Conservation (phyloP, 2,888 invertebrate genomes). For the Chelonus formosanus region DNA sequence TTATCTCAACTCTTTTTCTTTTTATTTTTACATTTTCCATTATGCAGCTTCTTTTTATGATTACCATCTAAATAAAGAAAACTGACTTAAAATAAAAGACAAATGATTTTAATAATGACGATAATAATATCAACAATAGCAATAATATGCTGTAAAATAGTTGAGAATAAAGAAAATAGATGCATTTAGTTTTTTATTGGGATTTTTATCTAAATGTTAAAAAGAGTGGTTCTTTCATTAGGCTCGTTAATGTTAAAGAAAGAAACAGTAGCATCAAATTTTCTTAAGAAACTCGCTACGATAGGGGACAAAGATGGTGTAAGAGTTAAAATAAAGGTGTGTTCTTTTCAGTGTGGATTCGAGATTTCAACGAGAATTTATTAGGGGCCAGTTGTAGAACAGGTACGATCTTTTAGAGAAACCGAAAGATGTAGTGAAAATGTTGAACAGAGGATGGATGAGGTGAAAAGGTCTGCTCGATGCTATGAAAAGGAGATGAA, state of each 20-base stretch:
- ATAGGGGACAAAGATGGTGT: conserved; percentile 24
- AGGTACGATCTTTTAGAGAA: conserved; percentile 30
- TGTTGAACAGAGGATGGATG: not conserved
- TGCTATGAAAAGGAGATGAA: conserved; percentile 16
- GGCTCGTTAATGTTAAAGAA: conserved; percentile 18
- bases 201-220: not conserved
- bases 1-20: conserved; percentile 33
- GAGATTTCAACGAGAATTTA: conserved; percentile 45
- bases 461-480: no score
- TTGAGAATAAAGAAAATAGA: no score
- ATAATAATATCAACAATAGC: no score
- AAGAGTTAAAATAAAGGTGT: conserved; percentile 38
- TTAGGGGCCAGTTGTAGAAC: conserved; percentile 35
- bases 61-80: no score
- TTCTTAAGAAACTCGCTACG: no score
- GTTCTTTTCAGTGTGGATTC: conserved; percentile 39
- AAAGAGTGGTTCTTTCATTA: conserved; percentile 17
- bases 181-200: no score
- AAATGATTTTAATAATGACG: no score
- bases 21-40: not conserved
- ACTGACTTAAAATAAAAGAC: no score
- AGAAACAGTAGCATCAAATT: not conserved
- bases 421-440: conserved; percentile 27
- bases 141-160: no score
- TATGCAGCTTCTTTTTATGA: not conserved